Evolutionary conservation across 2,797 vertebrate genomes (phyloP).

Genomic region (Eremophila alpestris): DNA sequence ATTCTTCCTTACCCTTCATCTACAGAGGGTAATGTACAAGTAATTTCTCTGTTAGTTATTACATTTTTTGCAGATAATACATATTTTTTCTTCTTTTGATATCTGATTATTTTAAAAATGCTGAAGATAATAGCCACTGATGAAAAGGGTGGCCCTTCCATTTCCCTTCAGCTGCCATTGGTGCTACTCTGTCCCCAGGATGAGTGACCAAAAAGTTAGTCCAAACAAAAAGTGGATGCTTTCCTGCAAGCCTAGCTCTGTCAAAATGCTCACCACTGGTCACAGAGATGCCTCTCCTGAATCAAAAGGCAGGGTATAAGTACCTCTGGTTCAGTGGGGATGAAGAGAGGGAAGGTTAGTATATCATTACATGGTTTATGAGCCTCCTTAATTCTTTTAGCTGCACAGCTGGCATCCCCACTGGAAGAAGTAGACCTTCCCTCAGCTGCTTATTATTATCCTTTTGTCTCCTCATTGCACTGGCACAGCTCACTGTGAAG

Average conservation of each 20-base stretch:
- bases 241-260: neutral
- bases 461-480: neutral
- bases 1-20: neutral
- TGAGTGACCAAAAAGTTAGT: neutral
- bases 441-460: neutral
- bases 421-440: neutral
- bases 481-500: neutral
- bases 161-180: neutral
- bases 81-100: neutral
- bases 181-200: neutral
- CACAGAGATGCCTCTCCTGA: neutral
- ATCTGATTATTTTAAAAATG: neutral
- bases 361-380: neutral
- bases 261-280: neutral
- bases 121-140: neutral
- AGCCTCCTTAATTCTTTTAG: neutral
- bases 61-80: neutral
- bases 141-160: neutral
- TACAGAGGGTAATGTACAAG: neutral
- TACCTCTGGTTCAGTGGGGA: neutral
- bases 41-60: neutral
- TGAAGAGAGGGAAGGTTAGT: neutral
- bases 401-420: neutral
- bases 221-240: neutral
- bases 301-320: neutral